Evolutionary conservation across 2,797 vertebrate species (phyloP), one percentile per base, ranked within the genome.

Genomic region (Champsocephalus gunnari): DNA sequence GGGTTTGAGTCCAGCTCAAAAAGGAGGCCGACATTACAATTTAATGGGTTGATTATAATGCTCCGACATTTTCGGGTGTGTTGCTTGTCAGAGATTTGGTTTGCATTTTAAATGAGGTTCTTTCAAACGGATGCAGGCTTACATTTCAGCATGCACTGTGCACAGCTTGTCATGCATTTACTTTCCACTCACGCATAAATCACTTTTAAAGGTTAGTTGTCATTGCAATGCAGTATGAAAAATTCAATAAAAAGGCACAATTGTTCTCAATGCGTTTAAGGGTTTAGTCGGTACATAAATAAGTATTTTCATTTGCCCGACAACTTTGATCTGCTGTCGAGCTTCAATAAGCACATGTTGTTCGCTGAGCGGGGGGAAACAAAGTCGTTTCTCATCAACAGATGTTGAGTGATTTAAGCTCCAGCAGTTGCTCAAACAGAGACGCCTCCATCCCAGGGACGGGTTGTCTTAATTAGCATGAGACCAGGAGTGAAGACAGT

Each of bases 361-460:
- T 77, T 79, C 71, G 55, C 57, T 47, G 34, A 75, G 58, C 71
- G 0, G 21, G 24, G 50, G 75, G 55, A 38, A 63, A 63, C 3
- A 7, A 24, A 75, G 66, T 71, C 59, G 54, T 34, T 34, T 57
- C 53, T 68, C 28, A 14, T 56, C 80, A 71, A 8, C 88, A 90
- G 88, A 87, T 87, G 87, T 75, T 79, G 44, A 75, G 64, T 64
- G 53, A 83, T 75, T 71, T 45, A 77, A 70, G 74, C 73, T 87
- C 80, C 49, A 50, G 19, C 49, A 44, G 28, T 56, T 85, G 28
- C 14, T 60, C 57, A 66, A 38, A 9, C 57, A 68, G 44, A 76
- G 34, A 71, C 8, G 24, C 47, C 8, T 28, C 17, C 54, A 32
- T 51, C 56, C n/a, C 60, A 69, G 32, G 67, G 60, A 55, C 63